A percentile compares a stretch with the other conserved stretches of the same genome.
Evolutionary conservation across 2,113 vertebrate genomes (phyloP).

Genomic region (Herpailurus yagouaroundi): DNA sequence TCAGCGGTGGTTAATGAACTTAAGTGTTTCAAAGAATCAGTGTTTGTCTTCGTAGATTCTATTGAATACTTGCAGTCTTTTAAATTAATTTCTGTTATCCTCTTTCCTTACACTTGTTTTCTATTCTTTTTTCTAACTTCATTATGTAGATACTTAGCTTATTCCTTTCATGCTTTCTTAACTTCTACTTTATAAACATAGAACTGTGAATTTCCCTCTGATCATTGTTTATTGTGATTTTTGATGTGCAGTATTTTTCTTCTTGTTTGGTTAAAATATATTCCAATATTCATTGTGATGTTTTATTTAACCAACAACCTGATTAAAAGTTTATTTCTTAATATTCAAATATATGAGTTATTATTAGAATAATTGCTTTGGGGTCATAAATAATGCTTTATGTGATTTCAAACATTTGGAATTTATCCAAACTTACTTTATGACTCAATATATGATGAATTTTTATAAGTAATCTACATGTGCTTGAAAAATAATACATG

Average conservation of each 20-base stretch:
- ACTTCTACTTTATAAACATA: background rate
- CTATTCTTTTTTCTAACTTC: background rate
- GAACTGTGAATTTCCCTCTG: background rate
- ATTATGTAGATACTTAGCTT: background rate
- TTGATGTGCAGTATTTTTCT: background rate
- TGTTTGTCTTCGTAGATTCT: background rate
- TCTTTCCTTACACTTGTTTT: conserved; percentile 1
- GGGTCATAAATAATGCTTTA: background rate
- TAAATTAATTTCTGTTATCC: background rate
- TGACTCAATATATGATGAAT: background rate
- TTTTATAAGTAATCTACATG: background rate
- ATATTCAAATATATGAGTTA: background rate
- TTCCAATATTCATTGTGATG: background rate
- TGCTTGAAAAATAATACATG: background rate
- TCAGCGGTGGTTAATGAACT: background rate
- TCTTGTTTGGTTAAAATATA: background rate
- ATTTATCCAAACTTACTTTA: conserved; percentile 6
- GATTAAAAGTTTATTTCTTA: background rate
- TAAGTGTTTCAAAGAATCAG: background rate
- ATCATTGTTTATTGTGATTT: background rate
- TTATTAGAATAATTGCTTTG: background rate
- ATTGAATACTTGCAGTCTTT: background rate
- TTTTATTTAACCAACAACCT: background rate
- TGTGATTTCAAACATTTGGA: background rate
- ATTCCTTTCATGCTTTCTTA: background rate